Evolutionary conservation across 2,888 invertebrate species (phyloP), one percentile per base, ranked within the genome.

Genomic region (Anarsia innoxiella): DNA sequence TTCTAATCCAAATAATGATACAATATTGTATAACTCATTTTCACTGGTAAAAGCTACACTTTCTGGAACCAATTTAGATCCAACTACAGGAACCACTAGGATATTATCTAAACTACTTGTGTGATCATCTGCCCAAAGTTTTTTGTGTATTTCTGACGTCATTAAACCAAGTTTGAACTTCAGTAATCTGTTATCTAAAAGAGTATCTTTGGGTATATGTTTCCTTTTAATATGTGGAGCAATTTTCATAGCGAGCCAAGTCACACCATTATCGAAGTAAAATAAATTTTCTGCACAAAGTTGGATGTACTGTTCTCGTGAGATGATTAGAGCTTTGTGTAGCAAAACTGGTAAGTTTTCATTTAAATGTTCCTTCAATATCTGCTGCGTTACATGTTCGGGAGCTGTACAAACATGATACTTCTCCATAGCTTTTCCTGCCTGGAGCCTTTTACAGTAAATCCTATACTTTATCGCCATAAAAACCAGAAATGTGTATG

Each of bases 231-330:
- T 55, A 16, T 65, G 59, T 33, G 60, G 46, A 23, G 69, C 51
- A 45, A 84, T 46, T 48, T 74, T 80, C 43, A 80, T 41, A 15
- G 66, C 64, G 9, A 83, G 56, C 86, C 86, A 86, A 12, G 86
- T 48, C 4, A 82, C 62, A 33, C 74, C 78, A 54, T 76, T 74
- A 47, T 86, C 85, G 42, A 72, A 48, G 45, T 83, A 86, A 48
- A 83, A 85, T 41, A 85, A 62, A 48, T 86, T 86, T 52, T 82
- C 77, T 46, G 73, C 63, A 45, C 74, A 68, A 12, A 85, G 53
- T 42, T 82, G 72, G 38, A 76, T 64, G 51, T 69, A 85, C 33
- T 69, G 66, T 40, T 79, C 70, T 52, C 67, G 71, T 5, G 82
- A 68, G 40, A 84, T 66, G 13, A 82, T 51, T 27, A 83, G 52